Evolutionary conservation across 2,888 invertebrate genomes (phyloP).

Genomic region (Apantesis nais): DNA sequence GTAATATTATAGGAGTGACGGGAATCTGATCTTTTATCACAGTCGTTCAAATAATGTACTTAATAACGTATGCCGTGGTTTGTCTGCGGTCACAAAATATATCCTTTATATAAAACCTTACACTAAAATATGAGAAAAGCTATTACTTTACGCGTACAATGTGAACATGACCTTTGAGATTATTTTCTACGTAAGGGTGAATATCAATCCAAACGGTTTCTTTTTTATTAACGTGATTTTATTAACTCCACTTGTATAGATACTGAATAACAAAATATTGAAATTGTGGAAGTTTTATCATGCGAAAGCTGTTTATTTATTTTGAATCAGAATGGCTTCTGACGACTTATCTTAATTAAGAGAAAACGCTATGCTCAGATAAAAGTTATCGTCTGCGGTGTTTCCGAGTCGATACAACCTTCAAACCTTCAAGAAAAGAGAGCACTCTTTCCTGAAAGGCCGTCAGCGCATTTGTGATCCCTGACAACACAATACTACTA

Average conservation of each 20-base stretch:
- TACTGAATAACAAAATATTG: not conserved
- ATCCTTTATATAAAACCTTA: slow-evolving; percentile 8
- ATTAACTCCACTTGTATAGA: not conserved
- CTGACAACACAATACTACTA: no score
- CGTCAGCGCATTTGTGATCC: no score
- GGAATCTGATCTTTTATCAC: slow-evolving; percentile 39
- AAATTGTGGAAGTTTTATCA: not conserved
- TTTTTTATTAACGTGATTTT: not conserved
- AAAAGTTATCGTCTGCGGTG: no score
- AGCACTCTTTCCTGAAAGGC: no score
- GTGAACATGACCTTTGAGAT: not conserved
- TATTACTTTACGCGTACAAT: slow-evolving; percentile 3
- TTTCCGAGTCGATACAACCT: no score
- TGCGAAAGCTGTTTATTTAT: not conserved
- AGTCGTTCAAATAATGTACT: slow-evolving; percentile 32
- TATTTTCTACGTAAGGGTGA: not conserved
- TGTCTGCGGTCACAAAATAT: slow-evolving; percentile 5
- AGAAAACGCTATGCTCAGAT: no score
- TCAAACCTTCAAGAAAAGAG: no score
- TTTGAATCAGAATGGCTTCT: no score
- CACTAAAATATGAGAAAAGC: slow-evolving; percentile 1
- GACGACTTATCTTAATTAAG: no score
- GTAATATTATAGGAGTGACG: slow-evolving; percentile 45
- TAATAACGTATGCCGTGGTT: slow-evolving; percentile 24
- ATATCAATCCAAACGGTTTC: not conserved